phyloP scores from a whole-genome alignment of 2,797 vertebrate genomes.

The Simalia tracyae region DNA sequence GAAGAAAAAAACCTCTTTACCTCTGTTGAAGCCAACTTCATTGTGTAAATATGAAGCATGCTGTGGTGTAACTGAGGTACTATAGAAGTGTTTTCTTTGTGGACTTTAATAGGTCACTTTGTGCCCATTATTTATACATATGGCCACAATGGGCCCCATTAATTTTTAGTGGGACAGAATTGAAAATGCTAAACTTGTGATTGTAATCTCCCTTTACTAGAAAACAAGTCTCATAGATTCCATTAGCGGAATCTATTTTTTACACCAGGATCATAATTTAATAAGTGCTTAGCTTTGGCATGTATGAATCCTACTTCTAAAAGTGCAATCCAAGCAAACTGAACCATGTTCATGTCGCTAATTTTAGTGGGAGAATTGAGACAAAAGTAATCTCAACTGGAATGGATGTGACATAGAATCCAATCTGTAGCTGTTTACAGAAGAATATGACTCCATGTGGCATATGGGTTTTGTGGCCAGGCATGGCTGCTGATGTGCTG shows the following conservation, averaged over 20 bases:
- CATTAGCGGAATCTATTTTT: background rate
- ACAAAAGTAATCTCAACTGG: background rate
- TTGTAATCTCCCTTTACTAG: background rate
- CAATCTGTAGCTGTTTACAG: background rate
- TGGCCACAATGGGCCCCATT: background rate
- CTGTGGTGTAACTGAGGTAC: background rate
- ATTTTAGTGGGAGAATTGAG: background rate
- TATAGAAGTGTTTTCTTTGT: slow-evolving; percentile 1
- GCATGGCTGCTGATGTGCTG: background rate
- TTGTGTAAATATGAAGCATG: slow-evolving; percentile 5
- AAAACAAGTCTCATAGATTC: background rate
- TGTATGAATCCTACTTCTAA: background rate
- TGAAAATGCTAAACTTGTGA: background rate
- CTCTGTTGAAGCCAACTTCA: background rate
- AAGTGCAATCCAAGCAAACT: background rate
- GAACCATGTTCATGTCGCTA: background rate
- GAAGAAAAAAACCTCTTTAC: background rate
- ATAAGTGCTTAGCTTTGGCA: background rate
- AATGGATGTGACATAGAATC: background rate
- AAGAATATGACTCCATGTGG: background rate
- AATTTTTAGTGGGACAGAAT: background rate
- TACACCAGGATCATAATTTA: background rate
- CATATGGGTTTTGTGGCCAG: background rate
- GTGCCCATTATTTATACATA: background rate
- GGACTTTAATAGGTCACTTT: slow-evolving; percentile 6